Conservation (phyloP, 2,888 invertebrate genomes). For the Diarsia brunnea region DNA sequence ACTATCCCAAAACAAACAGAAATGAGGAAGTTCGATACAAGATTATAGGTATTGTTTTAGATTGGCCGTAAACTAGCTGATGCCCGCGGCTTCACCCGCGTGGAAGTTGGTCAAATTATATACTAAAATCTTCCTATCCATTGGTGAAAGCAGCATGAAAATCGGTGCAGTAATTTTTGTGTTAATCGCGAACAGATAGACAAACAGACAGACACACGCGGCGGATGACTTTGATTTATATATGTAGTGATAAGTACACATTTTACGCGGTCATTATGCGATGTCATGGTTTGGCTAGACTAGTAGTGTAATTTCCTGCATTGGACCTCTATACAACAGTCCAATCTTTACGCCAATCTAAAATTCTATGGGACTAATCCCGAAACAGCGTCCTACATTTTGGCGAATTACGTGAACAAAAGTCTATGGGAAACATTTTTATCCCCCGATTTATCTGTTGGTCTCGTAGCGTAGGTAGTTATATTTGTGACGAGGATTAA, state of each 20-base stretch:
- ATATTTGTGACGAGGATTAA: neutral
- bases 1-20: conserved; percentile 7
- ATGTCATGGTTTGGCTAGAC: neutral
- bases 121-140: no score
- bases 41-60: neutral
- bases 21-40: conserved; percentile 13
- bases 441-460: neutral
- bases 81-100: no score
- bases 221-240: no score
- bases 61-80: neutral
- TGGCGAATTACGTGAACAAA: neutral
- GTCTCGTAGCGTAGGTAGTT: neutral
- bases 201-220: no score
- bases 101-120: no score
- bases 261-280: neutral
- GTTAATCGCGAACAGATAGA: no score
- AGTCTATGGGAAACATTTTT: neutral
- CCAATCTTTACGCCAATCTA: neutral
- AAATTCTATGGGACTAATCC: neutral
- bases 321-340: neutral
- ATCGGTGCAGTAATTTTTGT: no score
- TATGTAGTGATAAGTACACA: no score
- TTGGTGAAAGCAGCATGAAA: no score
- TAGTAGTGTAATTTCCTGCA: neutral
- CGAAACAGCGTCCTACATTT: neutral